A percentile compares a stretch with the other conserved stretches of the same genome.
Evolutionary conservation across 2,113 vertebrate genomes (phyloP).

Genomic region (Scartelaos histophorus): DNA sequence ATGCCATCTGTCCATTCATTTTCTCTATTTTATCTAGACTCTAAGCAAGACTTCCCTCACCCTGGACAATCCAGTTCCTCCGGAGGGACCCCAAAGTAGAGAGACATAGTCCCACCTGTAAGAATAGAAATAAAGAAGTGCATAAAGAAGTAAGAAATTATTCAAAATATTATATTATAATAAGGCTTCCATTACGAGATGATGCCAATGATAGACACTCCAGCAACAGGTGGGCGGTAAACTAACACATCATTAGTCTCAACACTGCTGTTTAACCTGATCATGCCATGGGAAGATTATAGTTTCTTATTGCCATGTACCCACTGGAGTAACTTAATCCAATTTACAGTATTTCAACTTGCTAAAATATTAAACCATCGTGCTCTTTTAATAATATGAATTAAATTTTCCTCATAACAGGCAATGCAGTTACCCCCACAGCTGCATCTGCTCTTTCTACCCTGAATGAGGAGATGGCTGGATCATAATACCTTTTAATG

Average conservation of each 20-base stretch:
- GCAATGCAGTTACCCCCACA: not conserved
- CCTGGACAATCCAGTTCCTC: no score
- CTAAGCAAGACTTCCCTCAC: no score
- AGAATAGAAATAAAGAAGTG: no score
- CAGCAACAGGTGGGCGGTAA: not conserved
- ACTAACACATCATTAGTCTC: not conserved
- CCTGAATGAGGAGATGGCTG: no score
- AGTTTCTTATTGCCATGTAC: not conserved
- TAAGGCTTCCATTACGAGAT: not conserved
- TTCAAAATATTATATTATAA: no score
- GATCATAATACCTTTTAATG: constrained; percentile 29
- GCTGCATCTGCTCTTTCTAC: constrained; percentile 4
- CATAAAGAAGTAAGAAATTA: no score
- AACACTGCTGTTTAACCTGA: not conserved
- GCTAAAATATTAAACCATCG: not conserved
- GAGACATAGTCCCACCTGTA: no score
- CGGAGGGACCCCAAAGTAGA: no score
- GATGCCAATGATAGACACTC: not conserved
- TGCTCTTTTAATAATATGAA: not conserved
- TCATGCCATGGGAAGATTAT: not conserved
- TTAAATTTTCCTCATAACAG: not conserved
- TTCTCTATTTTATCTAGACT: no score
- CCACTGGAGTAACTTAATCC: not conserved
- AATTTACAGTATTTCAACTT: not conserved
- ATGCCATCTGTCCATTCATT: no score